These are phyloP conservation scores for Lethrus apterus DNA, from an alignment of 1,140 invertebrate genomes.

Conservation along the genomic window DNA sequence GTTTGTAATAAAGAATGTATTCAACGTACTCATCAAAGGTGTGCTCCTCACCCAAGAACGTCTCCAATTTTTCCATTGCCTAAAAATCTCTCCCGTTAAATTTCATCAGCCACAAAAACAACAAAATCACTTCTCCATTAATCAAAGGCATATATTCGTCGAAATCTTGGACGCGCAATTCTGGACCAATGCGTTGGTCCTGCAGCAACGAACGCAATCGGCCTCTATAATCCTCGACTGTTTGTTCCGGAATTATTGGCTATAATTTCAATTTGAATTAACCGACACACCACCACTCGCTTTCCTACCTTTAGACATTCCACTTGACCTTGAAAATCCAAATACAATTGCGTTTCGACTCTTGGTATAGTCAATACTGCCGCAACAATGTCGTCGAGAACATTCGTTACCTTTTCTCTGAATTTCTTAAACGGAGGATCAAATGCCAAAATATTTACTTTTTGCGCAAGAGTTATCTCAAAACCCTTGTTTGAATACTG, in stretches of 20 bases:
- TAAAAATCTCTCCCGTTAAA: slow-evolving; percentile 23
- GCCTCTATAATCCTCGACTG: slow-evolving; percentile 50
- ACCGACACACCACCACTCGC: too few species aligned
- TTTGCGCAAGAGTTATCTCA: slow-evolving; percentile 59
- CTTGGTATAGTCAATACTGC: slow-evolving; percentile 61
- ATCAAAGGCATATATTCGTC: slow-evolving; percentile 76
- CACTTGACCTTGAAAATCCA: slow-evolving; percentile 47
- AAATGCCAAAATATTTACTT: slow-evolving; percentile 63
- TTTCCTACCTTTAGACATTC: slow-evolving; percentile 44
- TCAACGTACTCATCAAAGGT: slow-evolving; percentile 61
- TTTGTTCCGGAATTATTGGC: slow-evolving; percentile 61
- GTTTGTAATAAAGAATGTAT: slow-evolving; percentile 58
- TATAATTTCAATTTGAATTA: slow-evolving; percentile 32
- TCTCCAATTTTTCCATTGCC: slow-evolving; percentile 50
- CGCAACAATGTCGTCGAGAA: slow-evolving; percentile 66
- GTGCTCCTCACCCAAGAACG: slow-evolving; percentile 58
- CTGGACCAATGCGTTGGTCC: slow-evolving; percentile 62
- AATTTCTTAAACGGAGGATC: slow-evolving; percentile 74
- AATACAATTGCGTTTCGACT: slow-evolving; percentile 63
- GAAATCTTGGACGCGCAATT: slow-evolving; percentile 65
- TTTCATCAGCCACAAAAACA: slow-evolving; percentile 6
- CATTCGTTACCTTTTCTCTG: slow-evolving; percentile 56
- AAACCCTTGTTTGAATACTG: slow-evolving; percentile 68
- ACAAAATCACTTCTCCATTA: slow-evolving; percentile 62
- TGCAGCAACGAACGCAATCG: slow-evolving; percentile 55